phyloP scores from a whole-genome alignment of 1,140 invertebrate species.

The Drosophila melanica region DNA sequence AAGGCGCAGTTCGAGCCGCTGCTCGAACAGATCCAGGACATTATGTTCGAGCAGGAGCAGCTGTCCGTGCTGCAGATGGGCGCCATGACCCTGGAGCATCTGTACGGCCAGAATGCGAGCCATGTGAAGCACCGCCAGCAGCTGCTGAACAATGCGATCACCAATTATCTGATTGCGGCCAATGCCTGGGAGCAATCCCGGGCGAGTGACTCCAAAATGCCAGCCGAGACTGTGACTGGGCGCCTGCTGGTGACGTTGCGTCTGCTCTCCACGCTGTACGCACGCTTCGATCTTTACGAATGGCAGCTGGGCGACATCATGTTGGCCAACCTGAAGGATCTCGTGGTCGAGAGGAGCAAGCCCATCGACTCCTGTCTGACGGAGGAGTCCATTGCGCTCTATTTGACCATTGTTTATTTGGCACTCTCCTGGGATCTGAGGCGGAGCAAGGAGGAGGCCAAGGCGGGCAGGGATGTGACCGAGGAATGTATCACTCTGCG shows the following conservation, averaged over 20 bases:
- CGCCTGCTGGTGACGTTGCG: slow-evolving; percentile 25
- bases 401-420: slow-evolving; percentile 34
- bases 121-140: neutral
- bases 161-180: slow-evolving; percentile 32
- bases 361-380: neutral
- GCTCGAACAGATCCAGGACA: slow-evolving; percentile 21
- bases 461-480: neutral
- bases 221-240: neutral
- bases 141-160: slow-evolving; percentile 39
- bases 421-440: slow-evolving; percentile 44
- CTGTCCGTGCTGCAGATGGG: slow-evolving; percentile 19
- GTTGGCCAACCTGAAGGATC: slow-evolving; percentile 14
- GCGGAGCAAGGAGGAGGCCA: neutral
- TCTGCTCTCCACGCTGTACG: slow-evolving; percentile 29
- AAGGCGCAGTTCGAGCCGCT: neutral
- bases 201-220: neutral
- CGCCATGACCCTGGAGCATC: slow-evolving; percentile 31
- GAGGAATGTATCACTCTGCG: neutral
- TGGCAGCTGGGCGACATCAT: slow-evolving; percentile 25
- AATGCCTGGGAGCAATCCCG: slow-evolving; percentile 13
- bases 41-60: slow-evolving; percentile 21
- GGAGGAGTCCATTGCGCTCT: neutral
- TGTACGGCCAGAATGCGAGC: neutral
- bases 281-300: slow-evolving; percentile 38
- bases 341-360: neutral